phyloP scores from a whole-genome alignment of 1,140 invertebrate genomes.

The Hesperophylax magnus region DNA sequence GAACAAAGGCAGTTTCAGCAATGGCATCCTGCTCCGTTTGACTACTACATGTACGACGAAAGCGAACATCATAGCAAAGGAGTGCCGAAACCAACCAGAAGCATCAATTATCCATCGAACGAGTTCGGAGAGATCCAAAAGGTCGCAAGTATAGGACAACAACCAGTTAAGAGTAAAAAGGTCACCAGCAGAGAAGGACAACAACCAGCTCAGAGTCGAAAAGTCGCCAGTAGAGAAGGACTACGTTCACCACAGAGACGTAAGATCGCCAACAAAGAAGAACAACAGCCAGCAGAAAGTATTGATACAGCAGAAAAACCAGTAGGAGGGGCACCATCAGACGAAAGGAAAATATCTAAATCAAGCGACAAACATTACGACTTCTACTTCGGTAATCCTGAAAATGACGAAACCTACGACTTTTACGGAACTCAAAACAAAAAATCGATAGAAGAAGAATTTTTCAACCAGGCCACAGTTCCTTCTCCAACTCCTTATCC shows the following conservation, averaged over 20 bases:
- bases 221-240: slow-evolving; percentile 17
- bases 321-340: neutral
- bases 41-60: slow-evolving; percentile 47
- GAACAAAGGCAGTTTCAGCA: slow-evolving; percentile 34
- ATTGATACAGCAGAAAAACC: neutral
- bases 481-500: slow-evolving; percentile 49
- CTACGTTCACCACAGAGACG: neutral
- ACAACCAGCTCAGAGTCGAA: neutral
- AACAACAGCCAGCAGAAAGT: neutral
- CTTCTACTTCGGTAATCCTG: slow-evolving; percentile 49
- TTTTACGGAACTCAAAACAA: slow-evolving; percentile 46
- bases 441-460: slow-evolving; percentile 49
- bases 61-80: slow-evolving; percentile 18
- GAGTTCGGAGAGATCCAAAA: slow-evolving; percentile 18
- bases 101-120: slow-evolving; percentile 39
- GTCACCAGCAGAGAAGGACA: slow-evolving; percentile 15
- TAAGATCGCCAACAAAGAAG: slow-evolving; percentile 3
- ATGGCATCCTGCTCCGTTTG: slow-evolving; percentile 48
- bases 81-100: slow-evolving; percentile 41
- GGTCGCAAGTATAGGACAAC: neutral
- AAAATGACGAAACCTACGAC: slow-evolving; percentile 48
- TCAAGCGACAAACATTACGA: slow-evolving; percentile 41
- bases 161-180: neutral
- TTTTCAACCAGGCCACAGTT: slow-evolving; percentile 21
- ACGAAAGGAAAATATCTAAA: slow-evolving; percentile 1